Conservation (phyloP, 2,888 invertebrate species). For the Acrobeloides nanus region DNA sequence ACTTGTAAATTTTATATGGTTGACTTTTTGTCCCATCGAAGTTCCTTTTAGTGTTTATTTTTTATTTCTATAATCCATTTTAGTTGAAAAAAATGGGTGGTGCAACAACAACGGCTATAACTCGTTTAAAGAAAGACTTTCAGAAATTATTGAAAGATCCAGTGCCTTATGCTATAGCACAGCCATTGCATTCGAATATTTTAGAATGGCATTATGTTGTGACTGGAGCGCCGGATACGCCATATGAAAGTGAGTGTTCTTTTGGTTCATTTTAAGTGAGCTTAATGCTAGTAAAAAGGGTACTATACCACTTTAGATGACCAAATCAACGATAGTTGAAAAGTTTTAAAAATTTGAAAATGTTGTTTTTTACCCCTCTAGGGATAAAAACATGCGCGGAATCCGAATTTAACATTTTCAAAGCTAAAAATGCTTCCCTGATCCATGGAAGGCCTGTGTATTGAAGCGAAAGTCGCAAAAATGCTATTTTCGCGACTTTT, state of each 20-base stretch:
- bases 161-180: constrained; percentile 65
- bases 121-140: constrained; percentile 89
- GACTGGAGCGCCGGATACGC: constrained; percentile 85
- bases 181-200: constrained; percentile 87
- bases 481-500: no score
- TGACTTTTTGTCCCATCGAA: not conserved
- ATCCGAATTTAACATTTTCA: no score
- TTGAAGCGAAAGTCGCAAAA: no score
- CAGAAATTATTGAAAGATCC: constrained; percentile 87
- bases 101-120: constrained; percentile 63
- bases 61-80: no score
- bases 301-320: no score
- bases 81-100: constrained; percentile 25
- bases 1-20: no score
- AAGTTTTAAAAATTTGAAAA: no score
- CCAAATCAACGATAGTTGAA: no score
- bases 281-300: not conserved
- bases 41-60: not conserved
- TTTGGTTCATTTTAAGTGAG: not conserved
- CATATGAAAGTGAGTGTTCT: constrained; percentile 66
- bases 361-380: no score
- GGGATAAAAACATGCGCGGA: no score
- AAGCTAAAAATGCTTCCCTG: no score
- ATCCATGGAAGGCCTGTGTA: no score
- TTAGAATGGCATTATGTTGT: constrained; percentile 98